phyloP scores from a whole-genome alignment of 2,888 invertebrate species.

The Lypha dubia region DNA sequence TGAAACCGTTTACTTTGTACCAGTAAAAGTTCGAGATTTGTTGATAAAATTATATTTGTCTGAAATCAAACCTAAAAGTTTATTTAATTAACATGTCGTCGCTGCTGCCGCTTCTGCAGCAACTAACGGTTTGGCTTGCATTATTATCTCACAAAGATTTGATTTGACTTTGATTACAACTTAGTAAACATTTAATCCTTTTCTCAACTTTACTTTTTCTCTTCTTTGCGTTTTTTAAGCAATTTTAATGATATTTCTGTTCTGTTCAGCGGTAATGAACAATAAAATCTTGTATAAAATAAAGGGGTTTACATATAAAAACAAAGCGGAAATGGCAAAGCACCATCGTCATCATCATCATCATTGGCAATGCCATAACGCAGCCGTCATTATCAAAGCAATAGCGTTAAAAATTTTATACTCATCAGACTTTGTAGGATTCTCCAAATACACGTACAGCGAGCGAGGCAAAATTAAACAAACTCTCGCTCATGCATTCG shows the following conservation, averaged over 20 bases:
- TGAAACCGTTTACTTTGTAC: constrained; percentile 20
- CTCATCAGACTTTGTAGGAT: background rate
- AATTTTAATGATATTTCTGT: constrained; percentile 54
- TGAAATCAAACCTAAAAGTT: constrained; percentile 31
- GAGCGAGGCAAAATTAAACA: constrained; percentile 13
- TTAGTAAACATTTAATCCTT: constrained; percentile 37
- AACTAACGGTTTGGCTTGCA: constrained; percentile 28
- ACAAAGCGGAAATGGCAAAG: constrained; percentile 66
- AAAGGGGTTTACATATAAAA: constrained; percentile 25
- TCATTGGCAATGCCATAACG: constrained; percentile 35
- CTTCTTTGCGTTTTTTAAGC: background rate
- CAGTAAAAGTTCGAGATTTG: constrained; percentile 12
- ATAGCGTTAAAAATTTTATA: constrained; percentile 44
- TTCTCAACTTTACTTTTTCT: background rate
- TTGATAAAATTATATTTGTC: constrained; percentile 20
- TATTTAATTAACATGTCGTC: constrained; percentile 65
- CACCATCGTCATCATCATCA: constrained; percentile 63
- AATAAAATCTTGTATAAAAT: constrained; percentile 7
- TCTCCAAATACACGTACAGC: constrained; percentile 11
- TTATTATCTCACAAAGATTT: constrained; percentile 53
- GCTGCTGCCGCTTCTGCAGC: constrained; percentile 17
- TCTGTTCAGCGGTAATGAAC: constrained; percentile 40
- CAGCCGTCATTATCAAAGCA: constrained; percentile 36
- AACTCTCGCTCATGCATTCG: constrained; percentile 11
- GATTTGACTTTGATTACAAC: constrained; percentile 54